Base-by-base conservation (phyloP, 2,888 invertebrate species). In the Polymixis lichenea region DNA sequence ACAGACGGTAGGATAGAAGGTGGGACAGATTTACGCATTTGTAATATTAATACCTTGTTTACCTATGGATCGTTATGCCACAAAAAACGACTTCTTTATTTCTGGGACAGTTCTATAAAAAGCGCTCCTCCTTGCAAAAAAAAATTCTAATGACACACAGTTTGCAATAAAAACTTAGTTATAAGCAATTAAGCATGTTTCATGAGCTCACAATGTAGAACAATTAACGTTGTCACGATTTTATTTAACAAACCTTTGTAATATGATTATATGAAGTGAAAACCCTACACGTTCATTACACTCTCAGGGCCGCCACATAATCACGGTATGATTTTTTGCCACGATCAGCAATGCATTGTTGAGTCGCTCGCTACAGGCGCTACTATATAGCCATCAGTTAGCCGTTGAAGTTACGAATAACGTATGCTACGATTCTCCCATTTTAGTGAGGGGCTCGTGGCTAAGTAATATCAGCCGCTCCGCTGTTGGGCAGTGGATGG, bases 261-360 rank as follows among this genome's bases (percentile, higher is more conserved):
- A 46, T 46, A 58, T 62, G 13, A 32, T 46, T 13, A 46, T 46
- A 58, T 62, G 13, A 32, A 22, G 62, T 76, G 79, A 46, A 72
- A 86, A 19, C 87, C 85, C 87, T 86, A 74, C 28, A 49, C 49
- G 68, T 82, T 75, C 64, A 78, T 77, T 73, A 74, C 68, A 68
- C 68, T 73, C 64, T 75, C 86, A 86, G 67, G 86, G 85, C 55
- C 83, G 32, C 22, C 71, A 60, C 46, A 74, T 82, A 78, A 87
- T 78, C 25, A 73, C 75, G 28, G 72, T 64, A 73, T 75, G 72
- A 77, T 83, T 86, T 86, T 86, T 87, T 87, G 70, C 81, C 19
- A 53, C 70, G 61, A 58, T 83, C 78, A 61, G 46, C 78, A 51
- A 56, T 71, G 74, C 80, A 77, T 83, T 79, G 84, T 78, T 75